Evolutionary conservation across 2,797 vertebrate species (phyloP).

Genomic region (Scolopax bukidnonensis): DNA sequence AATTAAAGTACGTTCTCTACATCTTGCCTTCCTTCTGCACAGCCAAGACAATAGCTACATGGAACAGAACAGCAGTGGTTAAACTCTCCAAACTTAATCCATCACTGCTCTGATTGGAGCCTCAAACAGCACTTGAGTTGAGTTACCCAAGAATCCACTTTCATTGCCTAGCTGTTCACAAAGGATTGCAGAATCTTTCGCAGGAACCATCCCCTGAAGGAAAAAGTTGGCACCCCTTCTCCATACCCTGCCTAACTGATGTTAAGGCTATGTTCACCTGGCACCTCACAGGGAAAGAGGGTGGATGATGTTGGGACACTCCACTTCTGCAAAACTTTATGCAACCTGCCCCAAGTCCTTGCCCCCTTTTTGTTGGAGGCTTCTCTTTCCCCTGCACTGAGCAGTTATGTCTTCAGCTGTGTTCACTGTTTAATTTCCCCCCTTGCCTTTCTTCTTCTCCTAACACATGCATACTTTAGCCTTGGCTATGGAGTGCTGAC

Average conservation of each 20-base stretch:
- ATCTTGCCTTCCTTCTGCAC: not conserved
- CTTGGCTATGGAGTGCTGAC: conserved; percentile 80
- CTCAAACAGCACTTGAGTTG: not conserved
- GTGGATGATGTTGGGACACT: not conserved
- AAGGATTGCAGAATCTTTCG: not conserved
- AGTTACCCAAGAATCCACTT: not conserved
- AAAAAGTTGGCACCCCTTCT: not conserved
- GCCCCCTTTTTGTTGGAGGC: conserved; percentile 65
- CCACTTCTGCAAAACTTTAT: conserved; percentile 43
- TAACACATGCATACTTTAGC: conserved; percentile 86
- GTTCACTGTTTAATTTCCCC: conserved; percentile 72
- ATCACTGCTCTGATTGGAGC: not conserved
- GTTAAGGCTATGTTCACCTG: conserved; percentile 43
- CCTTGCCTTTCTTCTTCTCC: conserved; percentile 74
- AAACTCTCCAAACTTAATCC: not conserved
- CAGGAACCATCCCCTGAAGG: not conserved
- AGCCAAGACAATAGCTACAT: not conserved
- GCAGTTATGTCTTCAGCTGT: conserved; percentile 75
- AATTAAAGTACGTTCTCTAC: not conserved
- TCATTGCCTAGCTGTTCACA: not conserved
- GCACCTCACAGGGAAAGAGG: not conserved
- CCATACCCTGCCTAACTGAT: not conserved
- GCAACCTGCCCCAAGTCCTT: conserved; percentile 49
- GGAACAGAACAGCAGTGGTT: not conserved
- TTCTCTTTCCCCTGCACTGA: conserved; percentile 63